Evolutionary conservation across 1,140 invertebrate species (phyloP), one percentile per base, ranked within the genome.

Genomic region (Lepidurus apus): DNA sequence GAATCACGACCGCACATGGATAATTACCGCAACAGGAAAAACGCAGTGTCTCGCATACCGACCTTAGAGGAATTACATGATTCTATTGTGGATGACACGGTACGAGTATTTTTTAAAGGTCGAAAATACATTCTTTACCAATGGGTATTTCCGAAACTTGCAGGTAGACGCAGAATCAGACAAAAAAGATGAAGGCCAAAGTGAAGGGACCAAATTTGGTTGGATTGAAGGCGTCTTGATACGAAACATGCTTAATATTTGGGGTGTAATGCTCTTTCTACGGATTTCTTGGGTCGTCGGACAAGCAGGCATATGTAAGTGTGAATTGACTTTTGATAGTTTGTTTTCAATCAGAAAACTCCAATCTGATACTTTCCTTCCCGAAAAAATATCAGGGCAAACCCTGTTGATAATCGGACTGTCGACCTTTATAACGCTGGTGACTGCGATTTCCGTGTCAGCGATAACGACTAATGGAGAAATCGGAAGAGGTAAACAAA

Each of bases 391-490:
- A 17, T 11, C 78, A 79, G 79, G 75, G 74, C 79, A 79, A 43
- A 79, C 79, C 10, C 85, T 93, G 74, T 83, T 93, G 80, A 96
- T 98, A 83, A 96, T 98, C 80, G 89, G 89, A 10, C 90, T 98
- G 83, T 96, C 96, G 7, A 91, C 94, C 10, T 83, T 93, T 7
- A 95, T 99, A 47, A 98, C 97, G 82, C 90, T 95, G 80, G 92
- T 98, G 81, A 99, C 98, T 8, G 95, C 97, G 1, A 88, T 98
- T 24, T 98, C 96, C 26, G 92, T 99, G 86, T 97, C 95, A 79
- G 97, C 97, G 78, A 98, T 99, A 82, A 95, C 95, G 84, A 99
- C 97, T 80, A 99, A 99, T 88, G 98, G 98, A 78, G 95, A 98
- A 88, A 96, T 99, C 75, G 97, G 97, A 91, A 97, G 96, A 90